phyloP scores from a whole-genome alignment of 2,113 vertebrate species.

The Psittacara wagleri region DNA sequence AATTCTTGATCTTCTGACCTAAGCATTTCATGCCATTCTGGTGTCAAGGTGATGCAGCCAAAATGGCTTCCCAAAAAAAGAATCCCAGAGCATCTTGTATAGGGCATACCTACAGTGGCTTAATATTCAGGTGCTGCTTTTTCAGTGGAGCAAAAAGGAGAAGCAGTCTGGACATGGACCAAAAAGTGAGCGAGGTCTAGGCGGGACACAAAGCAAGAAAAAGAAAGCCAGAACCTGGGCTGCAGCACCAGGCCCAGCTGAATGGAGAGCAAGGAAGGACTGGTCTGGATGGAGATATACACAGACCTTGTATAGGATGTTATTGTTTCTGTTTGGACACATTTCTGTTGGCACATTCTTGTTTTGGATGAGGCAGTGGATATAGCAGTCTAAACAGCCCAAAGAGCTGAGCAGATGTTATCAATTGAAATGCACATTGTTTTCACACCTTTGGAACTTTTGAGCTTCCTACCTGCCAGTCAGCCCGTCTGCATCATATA shows the following conservation, averaged over 20 bases:
- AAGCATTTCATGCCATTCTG: neutral
- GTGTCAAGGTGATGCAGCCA: neutral
- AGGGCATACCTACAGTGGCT: neutral
- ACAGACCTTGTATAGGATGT: neutral
- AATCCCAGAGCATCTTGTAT: neutral
- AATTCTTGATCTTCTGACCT: neutral
- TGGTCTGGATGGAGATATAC: neutral
- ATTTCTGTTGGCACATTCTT: neutral
- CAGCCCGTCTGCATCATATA: neutral
- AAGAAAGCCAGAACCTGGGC: neutral
- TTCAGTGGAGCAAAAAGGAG: neutral
- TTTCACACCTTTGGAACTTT: neutral
- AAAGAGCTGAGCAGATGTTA: neutral
- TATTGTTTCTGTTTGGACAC: neutral
- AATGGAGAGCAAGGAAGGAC: rapidly evolving
- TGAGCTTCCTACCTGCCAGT: neutral
- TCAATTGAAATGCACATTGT: neutral
- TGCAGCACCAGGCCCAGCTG: neutral
- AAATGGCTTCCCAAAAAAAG: neutral
- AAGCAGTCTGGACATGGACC: neutral
- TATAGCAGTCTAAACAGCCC: neutral
- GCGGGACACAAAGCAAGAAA: neutral
- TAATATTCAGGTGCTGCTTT: neutral
- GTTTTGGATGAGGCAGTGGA: neutral
- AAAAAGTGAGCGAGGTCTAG: neutral